Conservation (phyloP, 2,888 invertebrate genomes). For the Coelinius sp. region DNA sequence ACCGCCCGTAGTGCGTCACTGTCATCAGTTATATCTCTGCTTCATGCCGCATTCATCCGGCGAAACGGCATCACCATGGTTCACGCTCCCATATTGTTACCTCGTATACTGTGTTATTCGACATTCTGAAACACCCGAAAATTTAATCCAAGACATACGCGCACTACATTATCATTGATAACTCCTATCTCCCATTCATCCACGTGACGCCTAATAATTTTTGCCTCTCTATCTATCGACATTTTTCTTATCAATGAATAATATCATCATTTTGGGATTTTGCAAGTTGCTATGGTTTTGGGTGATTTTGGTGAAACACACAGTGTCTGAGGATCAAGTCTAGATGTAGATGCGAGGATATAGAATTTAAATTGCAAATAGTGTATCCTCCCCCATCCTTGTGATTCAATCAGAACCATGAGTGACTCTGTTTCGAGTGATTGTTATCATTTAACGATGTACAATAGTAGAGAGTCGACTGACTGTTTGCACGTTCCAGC, state of each 20-base stretch:
- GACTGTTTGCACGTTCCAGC: constrained; percentile 22
- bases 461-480: constrained; percentile 12
- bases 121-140: constrained; percentile 50
- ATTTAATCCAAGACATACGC: neutral
- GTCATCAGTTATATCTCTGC: constrained; percentile 50
- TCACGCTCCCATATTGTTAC: constrained; percentile 53
- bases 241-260: neutral
- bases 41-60: constrained; percentile 50
- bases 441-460: constrained; percentile 34
- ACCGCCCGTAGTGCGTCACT: constrained; percentile 31
- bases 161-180: neutral
- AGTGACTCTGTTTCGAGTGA: constrained; percentile 44
- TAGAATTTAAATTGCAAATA: constrained; percentile 65
- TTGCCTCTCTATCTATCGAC: neutral
- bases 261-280: too few species aligned
- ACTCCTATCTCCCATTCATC: neutral
- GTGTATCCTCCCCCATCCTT: constrained; percentile 45
- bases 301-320: neutral
- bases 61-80: constrained; percentile 50
- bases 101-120: constrained; percentile 49
- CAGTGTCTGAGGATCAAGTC: neutral
- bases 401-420: constrained; percentile 19
- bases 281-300: neutral
- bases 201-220: neutral
- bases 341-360: constrained; percentile 59